A percentile compares a stretch with the other conserved stretches of the same genome.
Conservation (phyloP, 2,113 vertebrate species). For the Erpornis zantholeuca region DNA sequence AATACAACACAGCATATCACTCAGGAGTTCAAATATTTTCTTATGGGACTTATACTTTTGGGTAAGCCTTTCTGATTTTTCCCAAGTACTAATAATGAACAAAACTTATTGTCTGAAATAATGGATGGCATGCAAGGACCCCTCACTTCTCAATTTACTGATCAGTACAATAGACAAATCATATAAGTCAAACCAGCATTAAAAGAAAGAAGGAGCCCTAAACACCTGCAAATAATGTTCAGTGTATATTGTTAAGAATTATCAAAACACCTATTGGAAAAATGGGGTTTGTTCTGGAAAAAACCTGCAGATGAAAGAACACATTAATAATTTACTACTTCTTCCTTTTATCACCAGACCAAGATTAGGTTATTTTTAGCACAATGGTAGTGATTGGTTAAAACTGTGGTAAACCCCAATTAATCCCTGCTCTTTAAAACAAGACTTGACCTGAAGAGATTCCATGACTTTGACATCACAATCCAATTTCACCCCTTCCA, state of each 20-base stretch:
- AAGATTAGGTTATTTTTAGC: conserved; percentile 53
- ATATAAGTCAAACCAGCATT: background rate
- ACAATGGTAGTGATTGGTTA: conserved; percentile 14
- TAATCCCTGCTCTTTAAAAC: conserved; percentile 54
- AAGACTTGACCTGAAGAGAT: conserved; percentile 54
- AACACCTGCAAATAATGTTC: background rate
- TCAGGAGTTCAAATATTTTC: background rate
- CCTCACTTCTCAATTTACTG: rapidly evolving
- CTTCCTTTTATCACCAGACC: background rate
- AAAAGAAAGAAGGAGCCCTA: background rate
- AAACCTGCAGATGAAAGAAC: background rate
- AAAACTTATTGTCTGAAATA: background rate
- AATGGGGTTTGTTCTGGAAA: background rate
- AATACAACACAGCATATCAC: background rate
- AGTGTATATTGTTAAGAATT: background rate
- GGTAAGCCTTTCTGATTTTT: background rate
- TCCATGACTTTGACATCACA: conserved; percentile 57
- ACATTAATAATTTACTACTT: background rate
- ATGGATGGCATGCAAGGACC: background rate
- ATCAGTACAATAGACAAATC: background rate
- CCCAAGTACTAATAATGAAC: background rate
- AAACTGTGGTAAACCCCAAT: background rate
- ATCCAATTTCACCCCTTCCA: conserved; percentile 42
- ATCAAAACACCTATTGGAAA: background rate
- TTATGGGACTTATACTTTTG: background rate